Evolutionary conservation across 1,140 invertebrate genomes (phyloP).

Genomic region (Drosophila parabipectinata): DNA sequence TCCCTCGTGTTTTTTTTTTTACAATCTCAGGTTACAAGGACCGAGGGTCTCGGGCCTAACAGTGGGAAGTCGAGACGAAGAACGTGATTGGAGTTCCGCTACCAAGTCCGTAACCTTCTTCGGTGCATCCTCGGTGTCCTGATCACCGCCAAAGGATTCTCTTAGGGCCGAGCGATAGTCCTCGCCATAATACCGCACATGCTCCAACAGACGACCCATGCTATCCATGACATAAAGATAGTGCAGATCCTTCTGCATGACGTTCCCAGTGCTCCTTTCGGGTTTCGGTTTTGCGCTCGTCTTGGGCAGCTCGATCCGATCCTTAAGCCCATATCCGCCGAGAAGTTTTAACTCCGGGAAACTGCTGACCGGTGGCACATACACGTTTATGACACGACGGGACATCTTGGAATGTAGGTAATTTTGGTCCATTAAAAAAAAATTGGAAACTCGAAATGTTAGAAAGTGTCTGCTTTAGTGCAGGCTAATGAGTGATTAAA

Average conservation of each 20-base stretch:
- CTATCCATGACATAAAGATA: constrained; percentile 49
- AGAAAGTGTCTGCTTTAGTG: not conserved
- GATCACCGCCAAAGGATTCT: constrained; percentile 14
- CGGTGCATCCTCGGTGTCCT: not conserved
- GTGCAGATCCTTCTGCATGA: constrained; percentile 10
- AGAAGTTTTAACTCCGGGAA: constrained; percentile 39
- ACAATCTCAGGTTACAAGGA: not conserved
- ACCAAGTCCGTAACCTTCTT: not conserved
- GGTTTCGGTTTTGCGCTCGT: not conserved
- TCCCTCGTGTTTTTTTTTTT: not conserved
- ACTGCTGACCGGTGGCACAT: constrained; percentile 24
- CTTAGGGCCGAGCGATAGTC: constrained; percentile 54
- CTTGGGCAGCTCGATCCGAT: constrained; percentile 20
- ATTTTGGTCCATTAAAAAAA: constrained; percentile 1
- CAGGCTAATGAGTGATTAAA: not conserved
- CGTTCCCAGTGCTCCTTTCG: not conserved
- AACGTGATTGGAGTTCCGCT: not conserved
- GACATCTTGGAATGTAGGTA: constrained; percentile 16
- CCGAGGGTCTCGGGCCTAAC: not conserved
- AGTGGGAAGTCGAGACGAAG: no score
- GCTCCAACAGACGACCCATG: constrained; percentile 46
- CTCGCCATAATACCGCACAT: constrained; percentile 51
- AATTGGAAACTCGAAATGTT: not conserved
- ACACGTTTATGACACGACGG: constrained; percentile 35
- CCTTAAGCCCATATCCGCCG: constrained; percentile 2